Evolutionary conservation across 2,888 invertebrate species (phyloP), one percentile per base, ranked within the genome.

Genomic region (Orgyia antiqua): DNA sequence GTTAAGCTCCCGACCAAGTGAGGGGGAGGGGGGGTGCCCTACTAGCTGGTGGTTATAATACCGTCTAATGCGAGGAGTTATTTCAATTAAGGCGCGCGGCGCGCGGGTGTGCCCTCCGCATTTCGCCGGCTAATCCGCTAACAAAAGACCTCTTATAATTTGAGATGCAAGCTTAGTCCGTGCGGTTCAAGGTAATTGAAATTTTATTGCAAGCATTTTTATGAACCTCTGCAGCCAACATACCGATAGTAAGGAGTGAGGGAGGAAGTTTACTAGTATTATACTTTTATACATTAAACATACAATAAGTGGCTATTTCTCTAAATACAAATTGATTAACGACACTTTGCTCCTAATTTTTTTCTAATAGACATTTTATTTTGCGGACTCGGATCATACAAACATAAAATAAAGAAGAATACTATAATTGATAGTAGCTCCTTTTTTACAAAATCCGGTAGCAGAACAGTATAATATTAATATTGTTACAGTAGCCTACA

Each of bases 191-290:
- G 59, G 60, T 68, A 70, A 68, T 68, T 66, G 68, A 63, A 70
- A 68, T 67, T 71, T 72, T 73, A 74, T 73, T 68, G 71, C 68
- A 52, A 58, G 31, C 45, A 46, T 57, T 61, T 53, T 54, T 58
- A 55, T 57, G 53, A 46, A 21, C 46, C 28, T 38, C 41, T n/a
- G n/a, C 36, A 37, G 32, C 31, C 37, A 43, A n/a, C 41, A 39
- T 40, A 31, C 24, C 27, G 24, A 32, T 29, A 27, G 24, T 43
- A 24, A 39, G n/a, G n/a, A n/a, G n/a, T n/a, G n/a, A n/a, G n/a
- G n/a, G n/a, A n/a, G n/a, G n/a, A n/a, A n/a, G n/a, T n/a, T n/a
- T n/a, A n/a, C n/a, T n/a, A n/a, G n/a, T n/a, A n/a, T n/a, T n/a
- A n/a, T n/a, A n/a, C n/a, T n/a, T n/a, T n/a, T n/a, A n/a, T n/a